Conservation (phyloP, 2,797 vertebrate species). For the Myotis pilosus region DNA sequence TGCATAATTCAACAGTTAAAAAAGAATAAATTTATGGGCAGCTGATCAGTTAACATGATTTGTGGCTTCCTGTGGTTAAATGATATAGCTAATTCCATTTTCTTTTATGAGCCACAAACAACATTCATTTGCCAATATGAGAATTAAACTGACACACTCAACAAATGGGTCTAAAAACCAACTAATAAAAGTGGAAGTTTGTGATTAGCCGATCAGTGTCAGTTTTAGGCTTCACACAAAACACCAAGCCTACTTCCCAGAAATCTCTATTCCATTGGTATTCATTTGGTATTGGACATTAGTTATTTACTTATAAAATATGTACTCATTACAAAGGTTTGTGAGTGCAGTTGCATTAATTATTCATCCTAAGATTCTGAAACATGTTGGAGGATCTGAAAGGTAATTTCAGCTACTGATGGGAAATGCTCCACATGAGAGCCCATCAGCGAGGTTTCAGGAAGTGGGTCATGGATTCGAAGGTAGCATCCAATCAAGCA, state of each 20-base stretch:
- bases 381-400: constrained; percentile 59
- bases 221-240: constrained; percentile 36
- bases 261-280: constrained; percentile 58
- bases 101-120: constrained; percentile 64
- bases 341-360: constrained; percentile 77
- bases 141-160: constrained; percentile 58
- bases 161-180: constrained; percentile 59
- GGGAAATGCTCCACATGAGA: constrained; percentile 66
- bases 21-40: constrained; percentile 67
- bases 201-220: constrained; percentile 37
- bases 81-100: constrained; percentile 58
- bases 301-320: constrained; percentile 79
- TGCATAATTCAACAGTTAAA: constrained; percentile 68
- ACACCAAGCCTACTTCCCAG: constrained; percentile 59
- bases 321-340: constrained; percentile 71
- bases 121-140: constrained; percentile 57
- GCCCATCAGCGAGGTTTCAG: constrained; percentile 64
- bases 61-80: constrained; percentile 74
- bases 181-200: constrained; percentile 59
- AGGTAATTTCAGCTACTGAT: constrained; percentile 76
- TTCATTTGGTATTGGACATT: constrained; percentile 61
- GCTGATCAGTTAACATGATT: constrained; percentile 73
- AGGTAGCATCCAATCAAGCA: neutral
- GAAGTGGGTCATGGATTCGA: constrained; percentile 63
- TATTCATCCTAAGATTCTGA: constrained; percentile 74